Conservation (phyloP, 2,797 vertebrate species). For the Monodelphis domestica region DNA sequence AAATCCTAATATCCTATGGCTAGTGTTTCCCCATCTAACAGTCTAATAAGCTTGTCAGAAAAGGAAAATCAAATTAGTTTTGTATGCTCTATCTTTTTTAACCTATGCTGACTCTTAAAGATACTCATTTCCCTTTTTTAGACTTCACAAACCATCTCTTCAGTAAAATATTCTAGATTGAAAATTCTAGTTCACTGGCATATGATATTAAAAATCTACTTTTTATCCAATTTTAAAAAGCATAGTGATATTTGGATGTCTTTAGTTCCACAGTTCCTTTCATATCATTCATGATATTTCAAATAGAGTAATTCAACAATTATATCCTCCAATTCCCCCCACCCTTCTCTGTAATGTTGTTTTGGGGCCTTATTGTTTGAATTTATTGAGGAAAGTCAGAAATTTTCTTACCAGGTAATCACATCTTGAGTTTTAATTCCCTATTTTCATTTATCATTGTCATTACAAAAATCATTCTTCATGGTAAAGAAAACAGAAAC, state of each 20-base stretch:
- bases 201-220: neutral
- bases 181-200: neutral
- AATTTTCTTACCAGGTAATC: neutral
- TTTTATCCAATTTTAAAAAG: neutral
- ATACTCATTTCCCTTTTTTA: neutral
- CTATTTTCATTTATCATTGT: neutral
- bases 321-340: neutral
- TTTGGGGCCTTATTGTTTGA: neutral
- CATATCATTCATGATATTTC: neutral
- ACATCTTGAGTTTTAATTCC: neutral
- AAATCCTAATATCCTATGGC: neutral
- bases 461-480: neutral
- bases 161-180: neutral
- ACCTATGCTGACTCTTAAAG: neutral
- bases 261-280: neutral
- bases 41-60: neutral
- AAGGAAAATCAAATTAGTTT: neutral
- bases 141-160: neutral
- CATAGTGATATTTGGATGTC: neutral
- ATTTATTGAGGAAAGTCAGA: neutral
- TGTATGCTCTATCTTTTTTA: neutral
- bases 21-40: neutral
- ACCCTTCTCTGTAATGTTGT: neutral
- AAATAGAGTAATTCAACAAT: neutral
- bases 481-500: neutral